A percentile compares a stretch with the other conserved stretches of the same genome.
These are phyloP conservation scores for Sarcophaga variegata DNA, from an alignment of 2,888 invertebrate genomes.

Conservation along the genomic window DNA sequence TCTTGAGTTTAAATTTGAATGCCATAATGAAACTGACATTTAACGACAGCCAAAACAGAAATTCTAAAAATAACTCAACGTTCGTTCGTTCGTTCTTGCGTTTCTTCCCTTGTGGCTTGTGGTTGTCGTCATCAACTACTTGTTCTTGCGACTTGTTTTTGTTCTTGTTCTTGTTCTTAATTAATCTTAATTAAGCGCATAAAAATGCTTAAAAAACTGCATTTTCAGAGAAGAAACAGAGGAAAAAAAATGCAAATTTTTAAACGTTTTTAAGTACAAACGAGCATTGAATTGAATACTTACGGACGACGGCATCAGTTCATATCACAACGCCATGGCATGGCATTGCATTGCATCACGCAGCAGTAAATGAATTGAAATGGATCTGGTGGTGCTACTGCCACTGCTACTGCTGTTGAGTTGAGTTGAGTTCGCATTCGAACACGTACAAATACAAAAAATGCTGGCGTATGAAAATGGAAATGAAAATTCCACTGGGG, in stretches of 20 bases:
- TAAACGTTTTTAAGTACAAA: conserved; percentile 12
- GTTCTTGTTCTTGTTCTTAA: conserved; percentile 32
- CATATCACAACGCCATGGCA: neutral
- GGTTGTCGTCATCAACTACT: too few species aligned
- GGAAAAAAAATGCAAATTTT: conserved; percentile 46
- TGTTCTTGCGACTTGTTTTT: too few species aligned
- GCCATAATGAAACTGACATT: conserved; percentile 13
- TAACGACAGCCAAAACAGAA: too few species aligned
- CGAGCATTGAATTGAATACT: too few species aligned
- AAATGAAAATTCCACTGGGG: conserved; percentile 39
- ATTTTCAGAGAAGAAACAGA: conserved; percentile 3
- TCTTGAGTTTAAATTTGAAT: neutral
- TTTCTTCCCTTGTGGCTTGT: too few species aligned
- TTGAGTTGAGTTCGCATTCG: conserved; percentile 27
- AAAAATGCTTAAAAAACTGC: conserved; percentile 41
- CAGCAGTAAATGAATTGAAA: conserved; percentile 34
- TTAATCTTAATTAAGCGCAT: conserved; percentile 64
- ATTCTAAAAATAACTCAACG: too few species aligned
- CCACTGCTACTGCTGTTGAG: neutral
- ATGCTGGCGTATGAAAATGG: conserved; percentile 8
- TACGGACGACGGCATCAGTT: too few species aligned
- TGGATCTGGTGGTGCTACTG: conserved; percentile 27
- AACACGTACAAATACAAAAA: conserved; percentile 37
- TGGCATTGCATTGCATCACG: neutral
- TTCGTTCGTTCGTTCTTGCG: too few species aligned